Evolutionary conservation across 2,797 vertebrate genomes (phyloP).

Genomic region (Alfaro cultratus): DNA sequence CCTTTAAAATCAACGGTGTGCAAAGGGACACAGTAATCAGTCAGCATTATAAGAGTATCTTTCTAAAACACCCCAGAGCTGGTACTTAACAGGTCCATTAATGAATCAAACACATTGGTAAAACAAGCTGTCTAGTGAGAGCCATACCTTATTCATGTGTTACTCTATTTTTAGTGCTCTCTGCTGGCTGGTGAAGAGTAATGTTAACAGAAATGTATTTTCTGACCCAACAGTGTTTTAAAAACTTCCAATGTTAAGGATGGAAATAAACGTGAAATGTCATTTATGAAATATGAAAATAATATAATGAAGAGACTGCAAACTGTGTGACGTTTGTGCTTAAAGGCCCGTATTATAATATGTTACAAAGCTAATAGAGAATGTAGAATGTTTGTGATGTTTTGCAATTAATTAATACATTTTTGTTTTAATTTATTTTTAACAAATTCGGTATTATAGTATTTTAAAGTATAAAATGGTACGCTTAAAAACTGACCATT

Average conservation of each 20-base stretch:
- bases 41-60: neutral
- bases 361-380: neutral
- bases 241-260: neutral
- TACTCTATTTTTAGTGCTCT: conserved; percentile 41
- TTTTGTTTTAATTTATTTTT: neutral
- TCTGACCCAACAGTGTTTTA: neutral
- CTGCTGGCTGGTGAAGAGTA: conserved; percentile 31
- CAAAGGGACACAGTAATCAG: neutral
- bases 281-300: neutral
- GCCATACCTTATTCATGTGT: neutral
- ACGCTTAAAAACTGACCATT: neutral
- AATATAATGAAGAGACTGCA: neutral
- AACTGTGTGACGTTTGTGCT: neutral
- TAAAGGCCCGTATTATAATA: neutral
- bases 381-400: neutral
- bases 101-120: neutral
- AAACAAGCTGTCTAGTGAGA: neutral
- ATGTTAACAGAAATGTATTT: neutral
- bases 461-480: neutral
- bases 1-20: neutral
- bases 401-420: neutral
- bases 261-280: neutral
- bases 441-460: neutral
- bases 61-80: too few species aligned
- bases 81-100: neutral